phyloP scores from a whole-genome alignment of 2,888 invertebrate species.

The Drosophila merina region DNA sequence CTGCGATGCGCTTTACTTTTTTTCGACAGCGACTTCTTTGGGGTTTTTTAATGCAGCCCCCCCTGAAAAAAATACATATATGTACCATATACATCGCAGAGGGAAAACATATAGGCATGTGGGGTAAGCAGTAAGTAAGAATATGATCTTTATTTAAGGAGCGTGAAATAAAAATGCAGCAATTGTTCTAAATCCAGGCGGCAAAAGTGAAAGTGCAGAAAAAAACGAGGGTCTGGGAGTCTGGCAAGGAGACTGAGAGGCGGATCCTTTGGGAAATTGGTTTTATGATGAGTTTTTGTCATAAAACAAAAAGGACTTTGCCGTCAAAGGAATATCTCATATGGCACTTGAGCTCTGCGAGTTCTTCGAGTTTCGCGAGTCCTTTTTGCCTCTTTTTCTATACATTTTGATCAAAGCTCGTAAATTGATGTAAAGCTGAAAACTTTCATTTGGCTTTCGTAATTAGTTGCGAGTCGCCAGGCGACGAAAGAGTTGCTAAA shows the following conservation, averaged over 20 bases:
- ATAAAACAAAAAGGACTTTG: background rate
- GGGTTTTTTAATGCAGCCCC: constrained; percentile 44
- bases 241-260: background rate
- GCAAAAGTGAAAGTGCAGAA: constrained; percentile 64
- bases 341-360: constrained; percentile 3
- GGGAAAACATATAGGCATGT: constrained; percentile 5
- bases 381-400: constrained; percentile 5
- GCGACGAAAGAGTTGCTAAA: constrained; percentile 37
- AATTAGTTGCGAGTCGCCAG: constrained; percentile 63
- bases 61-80: constrained; percentile 17
- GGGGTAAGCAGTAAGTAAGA: constrained; percentile 1
- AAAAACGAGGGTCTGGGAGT: too few relatives aligned
- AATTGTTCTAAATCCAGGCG: constrained; percentile 69
- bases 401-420: constrained; percentile 4
- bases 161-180: constrained; percentile 53
- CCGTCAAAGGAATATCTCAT: constrained; percentile 8
- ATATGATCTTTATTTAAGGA: constrained; percentile 30
- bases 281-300: constrained; percentile 1
- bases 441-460: constrained; percentile 65
- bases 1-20: constrained; percentile 46
- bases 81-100: background rate
- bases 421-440: constrained; percentile 46
- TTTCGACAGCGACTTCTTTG: constrained; percentile 49
- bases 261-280: constrained; percentile 1
- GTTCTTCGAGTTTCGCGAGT: background rate